Percentiles rank a stretch among this genome's conserved stretches.
Conservation (phyloP, 1,140 invertebrate genomes). For the Diabrotica undecimpunctata region DNA sequence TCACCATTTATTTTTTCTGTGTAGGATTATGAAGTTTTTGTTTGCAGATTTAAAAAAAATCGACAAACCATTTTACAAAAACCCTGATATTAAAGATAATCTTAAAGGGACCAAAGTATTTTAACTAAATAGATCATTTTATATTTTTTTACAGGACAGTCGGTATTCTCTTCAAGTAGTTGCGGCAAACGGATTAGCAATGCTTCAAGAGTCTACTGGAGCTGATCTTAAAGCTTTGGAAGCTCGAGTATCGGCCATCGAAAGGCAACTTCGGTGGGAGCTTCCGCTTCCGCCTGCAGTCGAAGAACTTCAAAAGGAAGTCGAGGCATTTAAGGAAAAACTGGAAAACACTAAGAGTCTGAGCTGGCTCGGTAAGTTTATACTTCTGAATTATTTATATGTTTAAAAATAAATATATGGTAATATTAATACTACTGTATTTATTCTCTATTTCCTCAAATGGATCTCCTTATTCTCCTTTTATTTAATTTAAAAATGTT, state of each 20-base stretch:
- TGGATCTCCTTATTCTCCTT: no score
- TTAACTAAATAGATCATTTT: not conserved
- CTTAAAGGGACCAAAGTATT: no score
- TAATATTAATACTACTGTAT: no score
- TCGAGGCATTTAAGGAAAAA: conserved; percentile 63
- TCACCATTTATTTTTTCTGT: no score
- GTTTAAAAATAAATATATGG: not conserved
- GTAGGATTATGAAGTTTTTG: no score
- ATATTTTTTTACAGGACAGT: conserved; percentile 9
- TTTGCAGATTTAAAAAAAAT: no score
- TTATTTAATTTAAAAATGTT: no score
- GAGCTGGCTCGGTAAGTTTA: conserved; percentile 62
- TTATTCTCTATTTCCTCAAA: no score
- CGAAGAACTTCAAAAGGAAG: conserved; percentile 60
- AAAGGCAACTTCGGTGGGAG: conserved; percentile 57
- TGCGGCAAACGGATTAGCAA: conserved; percentile 43
- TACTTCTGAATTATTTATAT: not conserved
- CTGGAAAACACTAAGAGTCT: conserved; percentile 68
- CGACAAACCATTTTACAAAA: no score
- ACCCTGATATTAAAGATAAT: no score
- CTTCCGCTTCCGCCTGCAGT: conserved; percentile 54
- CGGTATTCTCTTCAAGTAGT: conserved; percentile 51
- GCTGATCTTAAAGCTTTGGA: conserved; percentile 49
- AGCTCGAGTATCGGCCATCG: conserved; percentile 57
- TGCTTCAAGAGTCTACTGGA: conserved; percentile 42